Evolutionary conservation across 2,888 invertebrate species (phyloP), one percentile per base, ranked within the genome.

Genomic region (Heteromyza rotundicornis): DNA sequence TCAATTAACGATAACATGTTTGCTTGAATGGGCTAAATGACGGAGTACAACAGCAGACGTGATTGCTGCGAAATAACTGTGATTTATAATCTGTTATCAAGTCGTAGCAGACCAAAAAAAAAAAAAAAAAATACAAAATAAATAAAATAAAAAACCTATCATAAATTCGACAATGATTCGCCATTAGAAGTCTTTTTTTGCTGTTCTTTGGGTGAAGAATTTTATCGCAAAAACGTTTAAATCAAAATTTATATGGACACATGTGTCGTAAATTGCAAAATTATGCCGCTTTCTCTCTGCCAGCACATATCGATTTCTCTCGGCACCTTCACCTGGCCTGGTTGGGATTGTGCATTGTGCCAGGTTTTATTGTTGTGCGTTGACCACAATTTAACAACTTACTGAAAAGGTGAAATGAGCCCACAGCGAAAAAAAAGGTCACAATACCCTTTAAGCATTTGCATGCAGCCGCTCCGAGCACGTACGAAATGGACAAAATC

Each of bases 241-340:
- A 70, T 69, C 72, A 63, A 61, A 67, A 67, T 72, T 70, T 64
- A 53, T 68, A 27, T 53, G 60, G 65, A 32, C 58, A 62, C 56
- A 51, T 60, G 62, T 64, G 65, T 70, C 70, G 69, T 72, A 72
- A 72, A 72, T 72, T 66, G 27, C 10, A 10, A 27, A 27, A 27
- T 27, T 27, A 27, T 27, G 27, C 27, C 27, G n/a, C n/a, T n/a
- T n/a, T n/a, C n/a, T n/a, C n/a, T n/a, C 27, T 7, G 10, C 27
- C 5, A 27, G 27, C 27, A 10, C 27, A 27, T 5, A 27, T 27
- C 27, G 27, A 27, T 27, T 27, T 27, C 27, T 5, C 10, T n/a
- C n/a, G n/a, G n/a, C n/a, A n/a, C n/a, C n/a, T 27, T 27, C 27
- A 27, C 27, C 27, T 27, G 27, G 27, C 10, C 27, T 5, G n/a